Evolutionary conservation across 2,888 invertebrate species (phyloP).

Genomic region (Cephus pulcher): DNA sequence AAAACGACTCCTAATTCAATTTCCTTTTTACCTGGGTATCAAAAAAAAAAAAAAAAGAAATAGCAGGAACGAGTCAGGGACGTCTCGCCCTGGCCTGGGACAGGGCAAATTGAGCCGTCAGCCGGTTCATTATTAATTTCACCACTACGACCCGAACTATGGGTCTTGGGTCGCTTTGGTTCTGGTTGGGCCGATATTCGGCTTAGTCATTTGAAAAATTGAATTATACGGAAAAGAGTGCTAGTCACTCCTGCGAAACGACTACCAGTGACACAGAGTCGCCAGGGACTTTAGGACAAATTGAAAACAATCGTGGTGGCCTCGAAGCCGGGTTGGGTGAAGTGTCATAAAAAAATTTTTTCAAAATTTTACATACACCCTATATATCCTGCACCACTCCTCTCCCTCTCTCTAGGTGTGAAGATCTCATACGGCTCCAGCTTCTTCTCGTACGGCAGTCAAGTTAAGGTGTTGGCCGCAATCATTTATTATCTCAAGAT

Average conservation of each 20-base stretch:
- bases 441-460: slow-evolving; percentile 46
- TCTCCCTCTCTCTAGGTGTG: not conserved
- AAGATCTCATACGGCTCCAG: not conserved
- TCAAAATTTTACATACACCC: no score
- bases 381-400: no score
- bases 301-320: no score
- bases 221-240: slow-evolving; percentile 26
- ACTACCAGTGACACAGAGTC: not conserved
- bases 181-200: slow-evolving; percentile 15
- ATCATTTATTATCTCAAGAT: slow-evolving; percentile 67
- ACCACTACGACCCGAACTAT: slow-evolving; percentile 9
- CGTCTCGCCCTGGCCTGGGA: slow-evolving; percentile 11
- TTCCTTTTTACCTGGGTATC: not conserved
- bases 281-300: no score
- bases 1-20: slow-evolving; percentile 18
- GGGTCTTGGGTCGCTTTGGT: slow-evolving; percentile 1
- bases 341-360: no score
- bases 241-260: slow-evolving; percentile 1
- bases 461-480: slow-evolving; percentile 61
- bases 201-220: slow-evolving; percentile 41
- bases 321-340: no score
- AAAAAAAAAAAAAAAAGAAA: not conserved
- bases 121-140: slow-evolving; percentile 25
- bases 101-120: slow-evolving; percentile 26
- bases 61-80: slow-evolving; percentile 15